Conservation (phyloP, 2,113 vertebrate species). For the Balaeniceps rex region DNA sequence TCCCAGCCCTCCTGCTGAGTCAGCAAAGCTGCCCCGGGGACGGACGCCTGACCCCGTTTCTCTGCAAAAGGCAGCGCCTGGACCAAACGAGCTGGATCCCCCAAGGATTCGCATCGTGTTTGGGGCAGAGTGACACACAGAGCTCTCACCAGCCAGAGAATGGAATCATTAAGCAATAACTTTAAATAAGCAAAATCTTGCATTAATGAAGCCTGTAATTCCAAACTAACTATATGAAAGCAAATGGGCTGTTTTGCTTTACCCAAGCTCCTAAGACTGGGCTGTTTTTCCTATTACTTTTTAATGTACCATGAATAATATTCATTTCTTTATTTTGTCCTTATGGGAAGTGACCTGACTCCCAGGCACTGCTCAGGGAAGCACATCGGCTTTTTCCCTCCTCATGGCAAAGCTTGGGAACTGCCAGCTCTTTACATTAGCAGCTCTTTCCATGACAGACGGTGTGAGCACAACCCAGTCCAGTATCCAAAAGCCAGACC, state of each 20-base stretch:
- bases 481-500: neutral
- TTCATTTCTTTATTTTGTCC: neutral
- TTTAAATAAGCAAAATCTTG: constrained; percentile 73
- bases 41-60: accelerated
- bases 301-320: constrained; percentile 64
- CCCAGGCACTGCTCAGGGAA: neutral
- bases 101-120: neutral
- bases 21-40: neutral
- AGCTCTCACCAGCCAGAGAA: neutral
- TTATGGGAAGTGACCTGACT: neutral
- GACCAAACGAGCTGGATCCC: neutral
- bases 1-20: neutral
- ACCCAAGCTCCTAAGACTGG: neutral
- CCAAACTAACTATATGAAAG: constrained; percentile 54
- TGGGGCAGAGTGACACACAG: neutral
- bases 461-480: neutral
- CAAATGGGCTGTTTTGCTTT: constrained; percentile 65
- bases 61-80: neutral
- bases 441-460: neutral
- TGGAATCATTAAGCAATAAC: constrained; percentile 38
- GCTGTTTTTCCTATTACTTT: constrained; percentile 58
- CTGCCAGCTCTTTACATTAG: neutral
- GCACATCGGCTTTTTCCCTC: neutral
- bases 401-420: accelerated
- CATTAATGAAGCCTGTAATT: constrained; percentile 78